Conservation (phyloP, 2,113 vertebrate genomes). For the Ibidorhyncha struthersii region DNA sequence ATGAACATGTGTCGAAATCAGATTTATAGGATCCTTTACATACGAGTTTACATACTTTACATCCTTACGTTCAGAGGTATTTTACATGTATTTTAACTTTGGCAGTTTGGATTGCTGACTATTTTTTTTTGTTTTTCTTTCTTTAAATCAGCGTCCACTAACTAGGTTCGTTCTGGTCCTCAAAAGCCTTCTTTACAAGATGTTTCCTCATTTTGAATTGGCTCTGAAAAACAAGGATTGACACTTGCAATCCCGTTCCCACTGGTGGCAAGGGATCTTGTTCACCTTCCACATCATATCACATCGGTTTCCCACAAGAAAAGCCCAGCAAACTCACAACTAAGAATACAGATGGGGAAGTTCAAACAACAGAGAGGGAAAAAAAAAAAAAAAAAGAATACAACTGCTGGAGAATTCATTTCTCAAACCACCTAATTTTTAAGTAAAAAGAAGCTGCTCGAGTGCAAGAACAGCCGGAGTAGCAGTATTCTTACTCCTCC, state of each 20-base stretch:
- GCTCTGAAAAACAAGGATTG: not conserved
- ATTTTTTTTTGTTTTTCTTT: not conserved
- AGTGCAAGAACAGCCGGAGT: not conserved
- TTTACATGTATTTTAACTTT: not conserved
- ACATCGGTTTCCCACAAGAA: not conserved
- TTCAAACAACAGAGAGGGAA: not conserved
- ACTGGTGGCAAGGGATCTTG: not conserved
- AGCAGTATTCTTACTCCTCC: not conserved
- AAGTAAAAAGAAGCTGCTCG: not conserved
- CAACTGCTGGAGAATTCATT: not conserved
- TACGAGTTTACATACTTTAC: too few species aligned
- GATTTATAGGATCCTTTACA: not conserved
- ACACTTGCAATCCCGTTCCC: not conserved
- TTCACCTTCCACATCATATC: not conserved
- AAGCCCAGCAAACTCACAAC: not conserved
- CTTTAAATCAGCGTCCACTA: not conserved
- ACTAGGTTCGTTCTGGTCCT: not conserved
- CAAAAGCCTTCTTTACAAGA: not conserved
- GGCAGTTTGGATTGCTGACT: not conserved
- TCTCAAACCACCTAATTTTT: not conserved
- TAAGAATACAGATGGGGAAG: not conserved
- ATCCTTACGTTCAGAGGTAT: not conserved
- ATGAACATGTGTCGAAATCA: not conserved
- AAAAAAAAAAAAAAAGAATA: not conserved
- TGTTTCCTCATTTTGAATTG: not conserved